Conservation (phyloP, 2,888 invertebrate species). For the Caenorhabditis angaria region DNA sequence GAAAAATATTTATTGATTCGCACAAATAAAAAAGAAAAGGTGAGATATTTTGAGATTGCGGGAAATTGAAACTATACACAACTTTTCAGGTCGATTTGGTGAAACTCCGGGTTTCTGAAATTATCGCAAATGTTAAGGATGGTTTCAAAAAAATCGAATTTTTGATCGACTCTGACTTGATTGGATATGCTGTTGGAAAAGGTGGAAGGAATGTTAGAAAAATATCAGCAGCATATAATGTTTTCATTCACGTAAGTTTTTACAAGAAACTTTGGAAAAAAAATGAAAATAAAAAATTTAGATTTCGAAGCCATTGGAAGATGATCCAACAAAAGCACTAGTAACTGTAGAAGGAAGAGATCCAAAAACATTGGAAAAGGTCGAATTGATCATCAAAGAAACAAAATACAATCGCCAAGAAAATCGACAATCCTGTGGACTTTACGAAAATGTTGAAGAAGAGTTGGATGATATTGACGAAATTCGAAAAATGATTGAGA, state of each 20-base stretch:
- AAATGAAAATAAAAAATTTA: slow-evolving; percentile 30
- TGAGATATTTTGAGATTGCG: background rate
- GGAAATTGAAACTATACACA: background rate
- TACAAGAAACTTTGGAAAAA: background rate
- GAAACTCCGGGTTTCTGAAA: slow-evolving; percentile 22
- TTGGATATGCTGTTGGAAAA: slow-evolving; percentile 34
- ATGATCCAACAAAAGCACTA: slow-evolving; percentile 19
- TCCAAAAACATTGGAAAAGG: slow-evolving; percentile 18
- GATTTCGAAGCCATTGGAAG: slow-evolving; percentile 26
- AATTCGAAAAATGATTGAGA: background rate
- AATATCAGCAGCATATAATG: slow-evolving; percentile 26
- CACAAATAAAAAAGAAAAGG: background rate
- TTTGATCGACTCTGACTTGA: slow-evolving; percentile 23
- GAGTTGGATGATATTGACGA: background rate
- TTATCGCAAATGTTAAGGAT: slow-evolving; percentile 23
- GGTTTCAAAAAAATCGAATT: slow-evolving; percentile 26
- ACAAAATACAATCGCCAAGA: background rate
- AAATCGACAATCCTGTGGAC: background rate
- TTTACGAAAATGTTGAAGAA: background rate
- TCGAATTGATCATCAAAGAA: slow-evolving; percentile 27
- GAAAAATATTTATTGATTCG: background rate
- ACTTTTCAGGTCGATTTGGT: background rate
- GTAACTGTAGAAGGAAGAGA: slow-evolving; percentile 26
- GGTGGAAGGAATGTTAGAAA: slow-evolving; percentile 28
- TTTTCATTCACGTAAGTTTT: slow-evolving; percentile 18